Conservation (phyloP, 2,113 vertebrate species). For the Casuarius casuarius region DNA sequence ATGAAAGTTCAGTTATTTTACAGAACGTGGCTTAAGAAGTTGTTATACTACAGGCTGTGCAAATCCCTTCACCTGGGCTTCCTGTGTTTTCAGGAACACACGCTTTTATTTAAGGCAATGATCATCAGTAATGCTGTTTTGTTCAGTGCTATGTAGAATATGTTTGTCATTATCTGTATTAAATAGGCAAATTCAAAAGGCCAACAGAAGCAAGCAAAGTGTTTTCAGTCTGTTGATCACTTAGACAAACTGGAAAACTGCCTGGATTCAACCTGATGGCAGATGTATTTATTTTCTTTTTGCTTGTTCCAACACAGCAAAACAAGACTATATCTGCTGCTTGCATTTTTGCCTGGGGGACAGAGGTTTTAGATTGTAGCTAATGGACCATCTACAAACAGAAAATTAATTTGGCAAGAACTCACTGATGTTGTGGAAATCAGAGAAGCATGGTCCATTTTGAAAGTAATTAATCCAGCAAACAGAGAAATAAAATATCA, state of each 20-base stretch:
- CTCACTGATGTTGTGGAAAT: conserved; percentile 39
- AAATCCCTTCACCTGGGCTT: not conserved
- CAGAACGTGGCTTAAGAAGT: not conserved
- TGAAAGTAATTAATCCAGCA: conserved; percentile 57
- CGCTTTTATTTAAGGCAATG: not conserved
- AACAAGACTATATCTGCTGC: conserved; percentile 4
- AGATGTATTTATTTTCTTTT: conserved; percentile 42
- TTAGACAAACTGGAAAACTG: conserved; percentile 38
- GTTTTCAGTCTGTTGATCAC: conserved; percentile 19
- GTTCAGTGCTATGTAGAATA: not conserved
- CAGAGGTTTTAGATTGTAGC: conserved; percentile 34
- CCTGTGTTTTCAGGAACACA: not conserved
- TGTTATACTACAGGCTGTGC: not conserved
- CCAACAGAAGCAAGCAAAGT: not conserved
- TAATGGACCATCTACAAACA: conserved; percentile 67
- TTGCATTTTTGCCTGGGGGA: conserved; percentile 51
- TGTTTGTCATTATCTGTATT: not conserved
- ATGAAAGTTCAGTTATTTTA: not conserved
- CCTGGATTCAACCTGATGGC: conserved; percentile 22
- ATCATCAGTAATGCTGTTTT: not conserved
- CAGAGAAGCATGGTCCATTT: conserved; percentile 40
- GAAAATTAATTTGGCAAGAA: conserved; percentile 73
- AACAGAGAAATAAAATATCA: conserved; percentile 44
- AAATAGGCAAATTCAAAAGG: conserved; percentile 1
- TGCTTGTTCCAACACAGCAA: conserved; percentile 32